Evolutionary conservation across 2,113 vertebrate genomes (phyloP).

Genomic region (Rhinolophus sinicus): DNA sequence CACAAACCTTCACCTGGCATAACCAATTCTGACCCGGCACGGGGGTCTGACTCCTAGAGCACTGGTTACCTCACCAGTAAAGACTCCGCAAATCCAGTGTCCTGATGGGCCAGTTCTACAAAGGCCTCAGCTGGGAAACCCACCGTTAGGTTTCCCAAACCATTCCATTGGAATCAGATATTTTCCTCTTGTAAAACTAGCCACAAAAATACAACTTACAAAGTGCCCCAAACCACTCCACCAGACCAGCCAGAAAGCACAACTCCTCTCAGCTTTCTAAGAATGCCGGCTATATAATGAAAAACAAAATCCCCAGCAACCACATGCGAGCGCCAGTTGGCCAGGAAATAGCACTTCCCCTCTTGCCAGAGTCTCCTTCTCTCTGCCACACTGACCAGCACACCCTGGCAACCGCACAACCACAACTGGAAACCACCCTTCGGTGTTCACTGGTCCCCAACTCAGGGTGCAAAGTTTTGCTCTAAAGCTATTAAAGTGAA

Average conservation of each 20-base stretch:
- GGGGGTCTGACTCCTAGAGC: too few species aligned
- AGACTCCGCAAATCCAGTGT: neutral
- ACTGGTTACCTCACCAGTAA: neutral
- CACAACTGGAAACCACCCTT: conserved; percentile 54
- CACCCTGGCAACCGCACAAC: conserved; percentile 33
- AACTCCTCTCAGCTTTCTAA: conserved; percentile 59
- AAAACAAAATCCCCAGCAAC: conserved; percentile 46
- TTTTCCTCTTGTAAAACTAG: conserved; percentile 75
- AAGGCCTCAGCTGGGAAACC: conserved; percentile 38
- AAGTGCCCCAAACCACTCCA: conserved; percentile 40
- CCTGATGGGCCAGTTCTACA: neutral
- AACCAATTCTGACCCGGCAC: neutral
- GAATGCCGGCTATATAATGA: conserved; percentile 42
- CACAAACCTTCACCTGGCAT: neutral
- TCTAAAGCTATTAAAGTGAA: conserved; percentile 69
- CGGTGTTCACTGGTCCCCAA: conserved; percentile 44
- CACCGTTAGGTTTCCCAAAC: neutral
- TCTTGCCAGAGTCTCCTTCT: conserved; percentile 16
- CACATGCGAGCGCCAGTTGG: neutral
- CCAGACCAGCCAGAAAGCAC: conserved; percentile 45
- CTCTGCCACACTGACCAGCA: neutral
- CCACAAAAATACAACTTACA: conserved; percentile 60
- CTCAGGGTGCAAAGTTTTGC: conserved; percentile 38
- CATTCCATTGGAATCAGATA: neutral
- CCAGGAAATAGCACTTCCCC: conserved; percentile 23